phyloP scores from a whole-genome alignment of 2,888 invertebrate genomes.

The Acanthosepion pharaonis region DNA sequence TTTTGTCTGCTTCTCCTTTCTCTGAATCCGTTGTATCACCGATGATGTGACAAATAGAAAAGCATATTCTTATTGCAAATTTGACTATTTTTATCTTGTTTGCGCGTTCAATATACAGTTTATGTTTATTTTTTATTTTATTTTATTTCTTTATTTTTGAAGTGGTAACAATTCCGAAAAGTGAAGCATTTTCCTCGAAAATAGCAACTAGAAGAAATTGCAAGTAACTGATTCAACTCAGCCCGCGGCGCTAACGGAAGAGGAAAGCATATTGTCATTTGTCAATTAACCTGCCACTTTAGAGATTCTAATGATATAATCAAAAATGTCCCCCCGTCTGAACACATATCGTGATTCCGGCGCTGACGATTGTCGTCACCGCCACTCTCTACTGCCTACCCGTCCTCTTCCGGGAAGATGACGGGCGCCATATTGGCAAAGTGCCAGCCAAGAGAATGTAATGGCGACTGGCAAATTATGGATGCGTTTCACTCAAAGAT shows the following conservation, averaged over 20 bases:
- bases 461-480: neutral
- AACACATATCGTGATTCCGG: slow-evolving; percentile 33
- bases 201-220: neutral
- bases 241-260: neutral
- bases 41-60: too few species aligned
- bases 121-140: neutral
- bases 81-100: neutral
- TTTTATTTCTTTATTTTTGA: neutral
- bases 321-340: neutral
- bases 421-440: slow-evolving; percentile 33
- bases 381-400: neutral
- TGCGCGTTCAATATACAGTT: neutral
- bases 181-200: neutral
- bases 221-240: neutral
- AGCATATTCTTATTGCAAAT: too few species aligned
- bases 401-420: neutral
- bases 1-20: too few species aligned
- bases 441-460: neutral
- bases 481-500: neutral
- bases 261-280: slow-evolving; percentile 22
- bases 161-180: neutral
- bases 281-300: slow-evolving; percentile 33
- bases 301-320: slow-evolving; percentile 23
- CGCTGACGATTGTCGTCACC: neutral
- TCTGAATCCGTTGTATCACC: too few species aligned